Conservation (phyloP, 2,888 invertebrate genomes). For the Mimachlamys varia region DNA sequence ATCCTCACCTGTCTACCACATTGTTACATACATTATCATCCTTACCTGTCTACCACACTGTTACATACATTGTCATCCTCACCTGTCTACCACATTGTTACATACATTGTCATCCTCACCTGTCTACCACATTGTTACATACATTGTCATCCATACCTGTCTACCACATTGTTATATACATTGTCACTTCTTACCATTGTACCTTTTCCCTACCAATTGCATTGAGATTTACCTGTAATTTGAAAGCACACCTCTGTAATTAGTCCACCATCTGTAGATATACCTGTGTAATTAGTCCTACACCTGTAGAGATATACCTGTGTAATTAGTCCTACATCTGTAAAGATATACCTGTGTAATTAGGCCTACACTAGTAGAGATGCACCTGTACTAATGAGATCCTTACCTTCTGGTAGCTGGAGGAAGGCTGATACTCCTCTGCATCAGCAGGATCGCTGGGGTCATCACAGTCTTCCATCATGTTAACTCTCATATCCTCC, state of each 20-base stretch:
- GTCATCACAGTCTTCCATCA: background rate
- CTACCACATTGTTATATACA: too few species aligned
- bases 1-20: too few species aligned
- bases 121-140: too few species aligned
- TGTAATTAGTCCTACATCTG: too few species aligned
- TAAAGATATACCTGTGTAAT: background rate
- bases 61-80: too few species aligned
- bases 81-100: too few species aligned
- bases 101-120: too few species aligned
- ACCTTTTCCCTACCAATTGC: background rate
- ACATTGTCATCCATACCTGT: too few species aligned
- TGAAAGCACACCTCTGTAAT: background rate
- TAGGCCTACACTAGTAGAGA: background rate
- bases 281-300: background rate
- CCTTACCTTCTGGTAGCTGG: constrained; percentile 18
- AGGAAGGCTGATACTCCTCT: background rate
- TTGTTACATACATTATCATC: too few species aligned
- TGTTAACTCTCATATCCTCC: background rate
- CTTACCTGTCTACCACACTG: too few species aligned
- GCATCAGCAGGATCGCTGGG: background rate
- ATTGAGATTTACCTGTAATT: background rate
- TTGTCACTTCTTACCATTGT: too few species aligned
- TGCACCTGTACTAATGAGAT: background rate
- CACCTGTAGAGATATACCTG: background rate
- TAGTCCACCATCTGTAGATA: background rate